A percentile compares a stretch with the other conserved stretches of the same genome.
phyloP scores from a whole-genome alignment of 2,888 invertebrate species.

The Polyommatus iphigenia region DNA sequence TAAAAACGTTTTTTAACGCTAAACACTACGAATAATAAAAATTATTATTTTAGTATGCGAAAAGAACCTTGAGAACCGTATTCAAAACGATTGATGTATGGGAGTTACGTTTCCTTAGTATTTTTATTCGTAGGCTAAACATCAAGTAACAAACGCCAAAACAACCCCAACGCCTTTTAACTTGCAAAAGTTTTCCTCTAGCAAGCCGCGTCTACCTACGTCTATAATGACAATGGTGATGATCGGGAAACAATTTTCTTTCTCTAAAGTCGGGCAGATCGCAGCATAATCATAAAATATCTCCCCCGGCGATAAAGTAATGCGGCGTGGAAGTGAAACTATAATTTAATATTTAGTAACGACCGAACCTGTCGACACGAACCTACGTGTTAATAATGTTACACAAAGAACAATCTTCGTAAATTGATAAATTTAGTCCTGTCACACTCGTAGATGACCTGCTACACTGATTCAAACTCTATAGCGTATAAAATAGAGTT shows the following conservation, averaged over 20 bases:
- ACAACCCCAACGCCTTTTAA: too few relatives aligned
- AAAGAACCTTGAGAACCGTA: too few relatives aligned
- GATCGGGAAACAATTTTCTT: background rate
- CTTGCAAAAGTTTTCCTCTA: too few relatives aligned
- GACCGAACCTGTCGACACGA: constrained; percentile 52
- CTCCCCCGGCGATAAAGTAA: constrained; percentile 21
- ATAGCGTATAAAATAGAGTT: constrained; percentile 42
- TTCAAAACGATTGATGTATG: too few relatives aligned
- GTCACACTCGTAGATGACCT: constrained; percentile 57
- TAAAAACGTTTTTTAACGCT: too few relatives aligned
- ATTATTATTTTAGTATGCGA: too few relatives aligned
- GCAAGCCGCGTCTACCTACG: too few relatives aligned
- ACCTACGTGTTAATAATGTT: constrained; percentile 70
- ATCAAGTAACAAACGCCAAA: too few relatives aligned
- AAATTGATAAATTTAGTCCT: constrained; percentile 73
- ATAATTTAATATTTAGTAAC: constrained; percentile 70
- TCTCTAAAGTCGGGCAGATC: background rate
- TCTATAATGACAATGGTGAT: too few relatives aligned
- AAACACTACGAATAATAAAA: too few relatives aligned
- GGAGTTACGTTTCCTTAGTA: too few relatives aligned
- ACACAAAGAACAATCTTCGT: constrained; percentile 67
- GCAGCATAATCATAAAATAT: constrained; percentile 21
- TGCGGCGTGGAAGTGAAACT: constrained; percentile 45
- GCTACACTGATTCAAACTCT: constrained; percentile 43
- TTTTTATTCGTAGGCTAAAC: too few relatives aligned